phyloP scores from a whole-genome alignment of 2,113 vertebrate genomes.

The Tachycineta bicolor region DNA sequence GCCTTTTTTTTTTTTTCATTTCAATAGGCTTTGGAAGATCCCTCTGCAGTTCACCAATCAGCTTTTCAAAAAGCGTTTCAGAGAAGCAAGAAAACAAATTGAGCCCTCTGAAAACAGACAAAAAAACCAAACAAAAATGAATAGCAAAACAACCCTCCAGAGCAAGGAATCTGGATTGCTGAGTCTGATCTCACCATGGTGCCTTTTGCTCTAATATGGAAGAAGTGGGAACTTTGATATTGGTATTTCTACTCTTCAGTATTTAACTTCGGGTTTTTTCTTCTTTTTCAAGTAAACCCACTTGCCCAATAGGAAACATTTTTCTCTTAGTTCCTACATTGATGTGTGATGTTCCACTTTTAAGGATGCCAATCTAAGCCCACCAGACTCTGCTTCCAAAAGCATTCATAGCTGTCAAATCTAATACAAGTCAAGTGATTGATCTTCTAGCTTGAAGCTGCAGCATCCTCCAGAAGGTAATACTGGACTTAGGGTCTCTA shows the following conservation, averaged over 20 bases:
- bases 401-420: conserved; percentile 22
- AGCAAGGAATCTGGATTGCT: not conserved
- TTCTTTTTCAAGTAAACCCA: not conserved
- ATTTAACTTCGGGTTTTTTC: not conserved
- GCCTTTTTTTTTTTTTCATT: not conserved
- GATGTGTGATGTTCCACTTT: not conserved
- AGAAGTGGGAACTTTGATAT: not conserved
- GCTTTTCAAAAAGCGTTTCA: not conserved
- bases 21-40: not conserved
- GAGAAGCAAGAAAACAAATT: not conserved
- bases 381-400: not conserved
- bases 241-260: not conserved
- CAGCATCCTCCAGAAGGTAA: not conserved
- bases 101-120: not conserved
- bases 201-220: not conserved
- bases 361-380: not conserved
- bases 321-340: not conserved
- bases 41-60: not conserved
- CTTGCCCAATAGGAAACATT: not conserved
- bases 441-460: conserved; percentile 25
- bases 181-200: not conserved
- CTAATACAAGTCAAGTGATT: not conserved
- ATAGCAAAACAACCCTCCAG: not conserved
- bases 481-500: not conserved
- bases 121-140: not conserved